These are phyloP conservation scores for Laothoe populi DNA, from an alignment of 2,888 invertebrate genomes.

Conservation along the genomic window DNA sequence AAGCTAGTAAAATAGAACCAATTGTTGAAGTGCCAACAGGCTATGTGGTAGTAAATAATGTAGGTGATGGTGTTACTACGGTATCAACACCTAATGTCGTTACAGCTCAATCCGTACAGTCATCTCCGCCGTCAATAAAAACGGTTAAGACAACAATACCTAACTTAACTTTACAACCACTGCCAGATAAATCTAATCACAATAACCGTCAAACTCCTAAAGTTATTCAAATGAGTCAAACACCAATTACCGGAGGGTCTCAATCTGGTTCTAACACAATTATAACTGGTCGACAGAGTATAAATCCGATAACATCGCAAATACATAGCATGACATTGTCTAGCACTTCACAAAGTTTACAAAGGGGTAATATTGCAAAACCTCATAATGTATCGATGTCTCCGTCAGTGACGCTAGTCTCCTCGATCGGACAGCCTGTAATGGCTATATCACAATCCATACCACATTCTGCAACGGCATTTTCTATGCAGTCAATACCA, in stretches of 20 bases:
- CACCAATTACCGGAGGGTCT: slow-evolving; percentile 60
- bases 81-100: slow-evolving; percentile 75
- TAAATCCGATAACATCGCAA: slow-evolving; percentile 81
- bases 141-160: slow-evolving; percentile 72
- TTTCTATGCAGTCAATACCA: slow-evolving; percentile 76
- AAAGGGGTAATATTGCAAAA: slow-evolving; percentile 66
- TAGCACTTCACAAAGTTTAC: slow-evolving; percentile 66
- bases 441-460: slow-evolving; percentile 80
- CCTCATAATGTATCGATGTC: slow-evolving; percentile 70
- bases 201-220: slow-evolving; percentile 73
- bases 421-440: slow-evolving; percentile 76
- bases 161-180: slow-evolving; percentile 77
- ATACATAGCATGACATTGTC: slow-evolving; percentile 75
- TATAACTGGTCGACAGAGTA: slow-evolving; percentile 67
- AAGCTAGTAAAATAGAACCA: slow-evolving; percentile 93
- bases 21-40: slow-evolving; percentile 90
- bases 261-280: slow-evolving; percentile 63
- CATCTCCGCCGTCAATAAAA: slow-evolving; percentile 71
- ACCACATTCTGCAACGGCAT: slow-evolving; percentile 66
- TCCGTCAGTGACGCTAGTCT: slow-evolving; percentile 75
- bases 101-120: slow-evolving; percentile 71
- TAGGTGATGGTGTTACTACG: slow-evolving; percentile 76
- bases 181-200: slow-evolving; percentile 73
- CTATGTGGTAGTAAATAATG: slow-evolving; percentile 88
- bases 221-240: slow-evolving; percentile 75